Base-by-base conservation (phyloP, 2,797 vertebrate species). In the Characodon lateralis region DNA sequence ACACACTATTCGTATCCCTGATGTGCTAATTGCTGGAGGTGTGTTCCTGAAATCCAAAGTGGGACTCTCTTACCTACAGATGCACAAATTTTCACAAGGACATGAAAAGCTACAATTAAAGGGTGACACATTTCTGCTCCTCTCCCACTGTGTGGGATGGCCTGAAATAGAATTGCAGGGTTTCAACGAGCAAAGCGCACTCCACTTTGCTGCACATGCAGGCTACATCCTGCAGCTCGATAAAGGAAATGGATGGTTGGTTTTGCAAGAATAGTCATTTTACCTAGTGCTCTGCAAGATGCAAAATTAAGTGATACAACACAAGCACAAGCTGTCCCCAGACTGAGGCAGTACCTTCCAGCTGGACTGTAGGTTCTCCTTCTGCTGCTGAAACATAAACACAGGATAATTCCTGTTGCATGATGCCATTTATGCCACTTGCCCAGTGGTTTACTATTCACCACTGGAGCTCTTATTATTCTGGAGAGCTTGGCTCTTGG, bases 61-160 rank as follows among this genome's bases (percentile, higher is more conserved):
- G 87, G 85, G 85, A 84, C 86, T 90, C 88, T 89, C 77, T 90
- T 92, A 94, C 93, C 88, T 94, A 93, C 81, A 90, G 88, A 92
- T 84, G 88, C 85, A 87, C 87, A 84, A 88, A 85, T 90, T 89
- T 91, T 93, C 91, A 88, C 85, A 81, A 91, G 88, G 88, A 91
- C 89, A 89, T 89, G 89, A 91, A 94, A 94, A 89, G 90, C 93
- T 92, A 92, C 91, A 95, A 95, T 95, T 95, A 95, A 94, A 89
- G 90, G 91, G 90, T 94, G 94, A 93, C 93, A 95, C 93, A 93
- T 94, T 89, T 89, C 91, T 89, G 87, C 90, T 94, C 86, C 85
- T 92, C 94, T 91, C 93, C 91, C 92, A 92, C 89, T 87, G 89
- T 93, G 94, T 94, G 93, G 92, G 94, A 94, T 94, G 93, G 86